Conservation (phyloP, 2,113 vertebrate genomes). For the Cervus canadensis region DNA sequence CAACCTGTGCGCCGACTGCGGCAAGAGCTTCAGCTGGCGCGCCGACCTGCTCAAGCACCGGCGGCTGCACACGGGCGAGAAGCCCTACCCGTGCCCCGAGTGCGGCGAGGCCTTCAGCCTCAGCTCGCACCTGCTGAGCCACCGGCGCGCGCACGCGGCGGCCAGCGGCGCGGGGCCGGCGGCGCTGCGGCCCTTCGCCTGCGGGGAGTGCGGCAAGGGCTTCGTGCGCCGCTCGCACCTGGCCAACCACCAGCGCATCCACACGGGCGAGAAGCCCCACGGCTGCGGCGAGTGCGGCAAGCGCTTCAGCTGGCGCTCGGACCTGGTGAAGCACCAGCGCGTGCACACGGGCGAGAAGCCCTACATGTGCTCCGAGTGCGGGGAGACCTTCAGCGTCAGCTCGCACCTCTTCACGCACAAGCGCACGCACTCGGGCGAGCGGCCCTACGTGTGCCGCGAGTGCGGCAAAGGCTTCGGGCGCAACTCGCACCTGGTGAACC, state of each 20-base stretch:
- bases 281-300: slow-evolving; percentile 70
- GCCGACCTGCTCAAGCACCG: slow-evolving; percentile 90
- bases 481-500: slow-evolving; percentile 73
- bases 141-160: slow-evolving; percentile 88
- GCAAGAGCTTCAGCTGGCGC: slow-evolving; percentile 89
- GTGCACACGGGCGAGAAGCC: slow-evolving; percentile 72
- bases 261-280: slow-evolving; percentile 70
- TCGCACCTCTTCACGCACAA: slow-evolving; percentile 72
- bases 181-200: slow-evolving; percentile 62
- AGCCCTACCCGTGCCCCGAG: slow-evolving; percentile 80
- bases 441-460: slow-evolving; percentile 62
- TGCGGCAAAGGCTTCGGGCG: slow-evolving; percentile 70
- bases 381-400: slow-evolving; percentile 70
- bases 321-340: slow-evolving; percentile 73
- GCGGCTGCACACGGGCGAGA: slow-evolving; percentile 82
- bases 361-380: slow-evolving; percentile 69
- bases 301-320: slow-evolving; percentile 70
- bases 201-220: slow-evolving; percentile 50
- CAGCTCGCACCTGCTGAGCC: slow-evolving; percentile 87
- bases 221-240: slow-evolving; percentile 61
- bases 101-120: slow-evolving; percentile 88
- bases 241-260: slow-evolving; percentile 60
- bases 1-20: slow-evolving; percentile 87
- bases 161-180: slow-evolving; percentile 80
- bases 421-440: slow-evolving; percentile 70